Evolutionary conservation across 2,797 vertebrate genomes (phyloP), one percentile per base, ranked within the genome.

Genomic region (Erethizon dorsatum): DNA sequence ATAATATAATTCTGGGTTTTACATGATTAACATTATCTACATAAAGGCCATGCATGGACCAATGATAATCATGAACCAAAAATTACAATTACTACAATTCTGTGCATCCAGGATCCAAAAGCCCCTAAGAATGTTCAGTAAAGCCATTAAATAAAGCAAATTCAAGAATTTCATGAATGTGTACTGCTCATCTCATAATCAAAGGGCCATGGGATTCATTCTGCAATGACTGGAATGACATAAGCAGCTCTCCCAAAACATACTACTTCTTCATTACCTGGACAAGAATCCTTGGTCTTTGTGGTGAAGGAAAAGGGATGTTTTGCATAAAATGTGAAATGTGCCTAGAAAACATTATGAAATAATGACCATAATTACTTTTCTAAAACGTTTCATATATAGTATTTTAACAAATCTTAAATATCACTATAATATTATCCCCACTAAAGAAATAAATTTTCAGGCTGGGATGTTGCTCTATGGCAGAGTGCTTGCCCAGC

Each of bases 311-410:
- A 97, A 99, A 99, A 80, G 99, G 99, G 97, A 99, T 99, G 79
- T 99, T 99, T 98, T 99, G 99, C 99, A 99, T 99, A 98, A 99
- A 99, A 98, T 99, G 99, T 22, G 99, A 99, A 98, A 99, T 99
- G 98, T 99, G 99, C 98, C 99, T 99, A 97, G 97, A 97, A 98
- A 98, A 92, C 96, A 75, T 63, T 9, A 54, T 52, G 31, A 95
- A 97, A 97, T 88, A 84, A 94, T 90, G 15, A 94, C 56, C 61
- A 83, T 11, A 94, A 93, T 95, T 91, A 88, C 33, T 91, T 94
- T 96, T 90, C 41, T 88, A 97, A 91, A 95, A 96, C 85, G 26
- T 3, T 75, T 90, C 77, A 91, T 2, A 15, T 28, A 50, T 11
- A 71, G 59, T 59, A 57, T 78, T 90, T 94, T 89, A 97, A 47